Conservation (phyloP, 2,888 invertebrate genomes). For the Zeuzera pyrina region DNA sequence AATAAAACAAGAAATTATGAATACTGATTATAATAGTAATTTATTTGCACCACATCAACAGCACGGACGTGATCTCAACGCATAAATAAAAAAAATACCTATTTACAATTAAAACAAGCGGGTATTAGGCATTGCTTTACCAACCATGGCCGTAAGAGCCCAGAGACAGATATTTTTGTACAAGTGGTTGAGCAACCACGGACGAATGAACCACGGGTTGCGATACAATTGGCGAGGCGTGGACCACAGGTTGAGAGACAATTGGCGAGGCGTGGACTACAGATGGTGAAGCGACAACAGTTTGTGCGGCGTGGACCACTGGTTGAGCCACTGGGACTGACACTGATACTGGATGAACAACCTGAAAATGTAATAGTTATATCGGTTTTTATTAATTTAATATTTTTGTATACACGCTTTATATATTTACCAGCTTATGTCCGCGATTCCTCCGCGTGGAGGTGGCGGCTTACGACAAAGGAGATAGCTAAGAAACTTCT, state of each 20-base stretch:
- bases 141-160: constrained; percentile 48
- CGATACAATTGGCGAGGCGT: constrained; percentile 34
- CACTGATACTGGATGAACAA: constrained; percentile 31
- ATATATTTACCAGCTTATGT: no score
- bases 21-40: constrained; percentile 33
- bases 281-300: constrained; percentile 24
- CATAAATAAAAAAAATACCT: constrained; percentile 27
- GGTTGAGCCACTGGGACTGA: constrained; percentile 14
- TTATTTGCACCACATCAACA: constrained; percentile 49
- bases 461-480: no score
- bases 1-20: constrained; percentile 13
- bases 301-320: constrained; percentile 27
- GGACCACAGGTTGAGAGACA: constrained; percentile 22
- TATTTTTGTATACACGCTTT: no score
- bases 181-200: constrained; percentile 23
- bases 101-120: constrained; percentile 30
- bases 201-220: constrained; percentile 15
- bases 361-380: constrained; percentile 19
- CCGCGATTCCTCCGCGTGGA: no score
- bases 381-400: no score
- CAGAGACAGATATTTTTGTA: constrained; percentile 13
- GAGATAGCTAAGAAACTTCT: no score
- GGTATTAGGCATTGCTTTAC: constrained; percentile 24
- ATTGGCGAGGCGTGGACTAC: constrained; percentile 24
- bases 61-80: constrained; percentile 56